Percentiles rank a stretch among this genome's conserved stretches.
Conservation (phyloP, 2,113 vertebrate genomes). For the Meles meles region DNA sequence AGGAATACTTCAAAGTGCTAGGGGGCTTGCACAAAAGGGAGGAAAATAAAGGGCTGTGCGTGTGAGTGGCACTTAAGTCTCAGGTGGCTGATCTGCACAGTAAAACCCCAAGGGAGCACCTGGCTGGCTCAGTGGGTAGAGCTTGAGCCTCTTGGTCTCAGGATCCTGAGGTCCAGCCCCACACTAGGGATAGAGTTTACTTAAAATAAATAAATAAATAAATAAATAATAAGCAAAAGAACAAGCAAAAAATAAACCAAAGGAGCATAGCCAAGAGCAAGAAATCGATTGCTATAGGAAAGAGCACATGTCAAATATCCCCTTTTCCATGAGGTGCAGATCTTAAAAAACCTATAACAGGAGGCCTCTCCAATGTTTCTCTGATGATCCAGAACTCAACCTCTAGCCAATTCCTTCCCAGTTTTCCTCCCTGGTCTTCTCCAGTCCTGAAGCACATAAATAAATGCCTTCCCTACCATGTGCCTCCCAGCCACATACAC, state of each 20-base stretch:
- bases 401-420: neutral
- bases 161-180: neutral
- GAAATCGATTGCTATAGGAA: neutral
- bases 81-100: neutral
- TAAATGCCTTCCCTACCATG: neutral
- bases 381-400: neutral
- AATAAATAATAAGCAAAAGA: neutral
- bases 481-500: neutral
- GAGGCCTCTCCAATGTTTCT: neutral
- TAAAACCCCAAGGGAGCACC: neutral
- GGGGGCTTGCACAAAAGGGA: neutral
- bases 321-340: neutral
- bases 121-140: neutral
- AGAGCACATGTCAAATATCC: neutral
- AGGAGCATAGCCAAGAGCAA: neutral
- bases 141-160: neutral
- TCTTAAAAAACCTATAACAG: neutral
- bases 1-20: neutral
- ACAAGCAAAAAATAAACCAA: neutral
- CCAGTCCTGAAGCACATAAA: neutral
- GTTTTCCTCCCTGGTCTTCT: neutral
- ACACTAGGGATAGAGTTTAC: neutral
- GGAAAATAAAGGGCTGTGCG: neutral
- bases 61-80: neutral
- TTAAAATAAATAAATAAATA: neutral